phyloP scores from a whole-genome alignment of 1,140 invertebrate genomes.

The Leptinotarsa undecemlineata region DNA sequence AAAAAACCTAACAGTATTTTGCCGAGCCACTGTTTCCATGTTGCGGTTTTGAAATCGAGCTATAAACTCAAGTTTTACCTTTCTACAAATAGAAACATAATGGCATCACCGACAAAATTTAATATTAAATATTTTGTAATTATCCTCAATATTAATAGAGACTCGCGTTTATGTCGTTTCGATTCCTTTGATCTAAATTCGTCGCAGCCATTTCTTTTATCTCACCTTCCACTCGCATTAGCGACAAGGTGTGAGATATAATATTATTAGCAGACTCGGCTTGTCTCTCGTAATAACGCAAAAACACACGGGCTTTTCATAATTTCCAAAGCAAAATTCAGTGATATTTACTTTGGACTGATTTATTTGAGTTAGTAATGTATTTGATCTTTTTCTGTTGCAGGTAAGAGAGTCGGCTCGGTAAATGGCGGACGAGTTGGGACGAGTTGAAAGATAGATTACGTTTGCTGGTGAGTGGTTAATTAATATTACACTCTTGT shows the following conservation, averaged over 20 bases:
- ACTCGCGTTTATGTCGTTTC: not conserved
- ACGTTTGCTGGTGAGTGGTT: slow-evolving; percentile 42
- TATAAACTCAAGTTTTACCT: not conserved
- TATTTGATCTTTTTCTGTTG: slow-evolving; percentile 37
- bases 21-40: too few relatives aligned
- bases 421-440: slow-evolving; percentile 27
- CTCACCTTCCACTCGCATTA: not conserved
- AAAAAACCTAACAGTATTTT: too few relatives aligned
- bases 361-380: slow-evolving; percentile 35
- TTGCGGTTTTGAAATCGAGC: too few relatives aligned
- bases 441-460: slow-evolving; percentile 43
- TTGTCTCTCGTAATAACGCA: not conserved
- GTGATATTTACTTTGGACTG: slow-evolving; percentile 30
- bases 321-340: slow-evolving; percentile 1
- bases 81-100: not conserved
- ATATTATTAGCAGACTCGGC: slow-evolving; percentile 14
- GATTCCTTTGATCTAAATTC: slow-evolving; percentile 22
- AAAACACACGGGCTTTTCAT: slow-evolving; percentile 7
- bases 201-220: slow-evolving; percentile 7
- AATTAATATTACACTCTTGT: slow-evolving; percentile 49
- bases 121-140: not conserved
- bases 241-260: slow-evolving; percentile 14
- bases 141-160: not conserved
- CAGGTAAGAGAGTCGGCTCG: slow-evolving; percentile 40
- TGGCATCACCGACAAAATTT: not conserved